Conservation (phyloP, 2,113 vertebrate genomes). For the Parotia lawesii region DNA sequence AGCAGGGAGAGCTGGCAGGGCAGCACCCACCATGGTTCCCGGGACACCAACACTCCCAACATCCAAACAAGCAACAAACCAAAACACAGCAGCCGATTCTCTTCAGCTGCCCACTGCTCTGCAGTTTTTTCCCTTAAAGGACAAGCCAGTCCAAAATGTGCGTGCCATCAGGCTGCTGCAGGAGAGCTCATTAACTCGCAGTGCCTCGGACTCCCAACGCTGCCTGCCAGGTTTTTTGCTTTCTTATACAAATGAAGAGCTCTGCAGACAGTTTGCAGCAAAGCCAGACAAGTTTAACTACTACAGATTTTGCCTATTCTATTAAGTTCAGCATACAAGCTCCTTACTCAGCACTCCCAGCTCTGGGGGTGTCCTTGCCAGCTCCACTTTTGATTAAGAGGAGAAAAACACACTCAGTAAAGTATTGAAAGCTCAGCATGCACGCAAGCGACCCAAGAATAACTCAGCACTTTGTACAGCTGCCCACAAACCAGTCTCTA, state of each 20-base stretch:
- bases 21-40: neutral
- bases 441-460: neutral
- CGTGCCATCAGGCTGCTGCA: neutral
- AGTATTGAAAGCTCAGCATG: neutral
- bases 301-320: neutral
- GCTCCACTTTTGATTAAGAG: neutral
- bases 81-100: neutral
- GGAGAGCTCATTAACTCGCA: neutral
- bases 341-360: neutral
- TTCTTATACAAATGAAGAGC: neutral
- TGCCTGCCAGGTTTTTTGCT: neutral
- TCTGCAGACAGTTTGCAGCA: neutral
- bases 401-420: neutral
- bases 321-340: neutral
- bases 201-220: neutral
- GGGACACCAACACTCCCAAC: neutral
- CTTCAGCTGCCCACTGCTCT: conserved; percentile 13
- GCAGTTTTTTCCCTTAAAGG: conserved; percentile 53
- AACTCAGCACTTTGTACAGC: neutral
- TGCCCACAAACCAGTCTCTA: neutral
- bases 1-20: neutral
- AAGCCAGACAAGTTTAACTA: neutral
- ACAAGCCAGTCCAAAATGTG: neutral
- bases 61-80: neutral
- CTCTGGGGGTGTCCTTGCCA: neutral